Conservation (phyloP, 2,888 invertebrate species). For the Omphaloscelis lunosa region DNA sequence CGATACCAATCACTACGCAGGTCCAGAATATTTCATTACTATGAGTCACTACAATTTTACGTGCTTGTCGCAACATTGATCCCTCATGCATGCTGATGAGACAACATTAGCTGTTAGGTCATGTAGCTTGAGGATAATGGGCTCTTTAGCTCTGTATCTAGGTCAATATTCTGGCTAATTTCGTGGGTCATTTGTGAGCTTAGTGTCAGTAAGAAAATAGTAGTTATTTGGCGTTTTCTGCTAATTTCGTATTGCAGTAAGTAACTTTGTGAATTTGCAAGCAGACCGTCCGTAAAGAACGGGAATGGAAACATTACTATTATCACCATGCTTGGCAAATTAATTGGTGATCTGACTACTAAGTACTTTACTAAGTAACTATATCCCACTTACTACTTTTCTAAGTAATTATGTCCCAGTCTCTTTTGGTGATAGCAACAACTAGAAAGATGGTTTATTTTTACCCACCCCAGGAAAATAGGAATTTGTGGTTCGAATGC, state of each 20-base stretch:
- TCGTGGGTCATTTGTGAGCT: neutral
- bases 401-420: no score
- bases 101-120: conserved; percentile 39
- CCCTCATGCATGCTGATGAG: conserved; percentile 48
- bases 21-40: conserved; percentile 19
- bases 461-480: neutral
- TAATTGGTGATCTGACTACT: no score
- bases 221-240: neutral
- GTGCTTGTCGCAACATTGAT: conserved; percentile 29
- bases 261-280: neutral
- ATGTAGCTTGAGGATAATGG: conserved; percentile 50
- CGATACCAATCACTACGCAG: neutral
- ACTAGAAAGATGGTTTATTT: neutral
- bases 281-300: no score
- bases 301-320: no score
- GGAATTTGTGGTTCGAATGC: neutral
- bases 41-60: conserved; percentile 43
- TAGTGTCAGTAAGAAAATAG: neutral
- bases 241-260: no score
- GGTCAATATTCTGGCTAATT: conserved; percentile 25
- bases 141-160: conserved; percentile 4
- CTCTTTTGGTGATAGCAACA: neutral
- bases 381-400: no score
- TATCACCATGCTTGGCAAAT: no score
- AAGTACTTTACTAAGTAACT: no score